Evolutionary conservation across 2,888 invertebrate species (phyloP), one percentile per base, ranked within the genome.

Genomic region (Pandemis corylana): DNA sequence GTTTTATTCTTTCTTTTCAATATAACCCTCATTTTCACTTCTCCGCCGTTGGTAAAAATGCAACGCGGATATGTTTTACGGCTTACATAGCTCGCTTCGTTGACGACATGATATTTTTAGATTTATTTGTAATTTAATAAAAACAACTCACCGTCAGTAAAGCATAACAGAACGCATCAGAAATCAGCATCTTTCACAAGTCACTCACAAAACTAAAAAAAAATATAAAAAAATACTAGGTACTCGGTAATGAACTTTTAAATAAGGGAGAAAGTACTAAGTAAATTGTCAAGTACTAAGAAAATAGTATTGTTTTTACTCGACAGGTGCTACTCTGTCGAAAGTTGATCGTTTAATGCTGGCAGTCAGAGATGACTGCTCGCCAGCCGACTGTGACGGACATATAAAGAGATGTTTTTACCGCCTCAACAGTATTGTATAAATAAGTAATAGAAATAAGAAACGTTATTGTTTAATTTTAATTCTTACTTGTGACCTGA

Each of bases 81-180:
- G 28, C 28, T 36, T 36, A 36, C 4, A 36, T 36, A 36, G 9
- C 44, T 44, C 44, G 44, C 44, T 44, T 4, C 44, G 49, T 49
- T 13, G 12, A 12, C 12, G 13, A 49, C 5, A 49, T 1, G 12
- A 49, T 10, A 9, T 49, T 20, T 20, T 20, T 4, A 49, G 9
- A 49, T 12, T 5, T 5, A 49, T 10, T 0, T 12, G 28, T 66
- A 36, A 62, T 53, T 41, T 65, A 46, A 49, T 63, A 71, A 75
- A 53, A 64, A 71, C 59, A 65, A 88, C 92, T 90, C 74, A 93
- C 93, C 87, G 81, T 85, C 75, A 93, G 84, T 77, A 92, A 72
- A 46, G 84, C 81, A 82, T 81, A 91, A 84, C 87, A 88, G 74
- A 88, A 79, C 36, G 83, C 76, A 76, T 87, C 85, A 53, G 80